Conservation (phyloP, 2,888 invertebrate species). For the Troides oblongomaculatus region DNA sequence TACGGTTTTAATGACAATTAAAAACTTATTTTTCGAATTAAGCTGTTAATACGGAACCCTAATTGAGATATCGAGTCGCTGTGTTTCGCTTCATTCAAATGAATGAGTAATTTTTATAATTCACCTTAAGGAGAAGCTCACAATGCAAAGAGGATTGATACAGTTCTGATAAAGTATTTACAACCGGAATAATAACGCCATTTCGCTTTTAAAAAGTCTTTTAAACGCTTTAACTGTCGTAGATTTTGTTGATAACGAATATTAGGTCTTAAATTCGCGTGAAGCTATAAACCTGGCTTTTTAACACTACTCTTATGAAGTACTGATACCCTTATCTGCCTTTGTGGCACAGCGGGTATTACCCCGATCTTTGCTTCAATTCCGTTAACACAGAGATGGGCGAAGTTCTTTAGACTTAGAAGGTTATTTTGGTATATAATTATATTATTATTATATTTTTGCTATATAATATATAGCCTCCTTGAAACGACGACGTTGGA, state of each 20-base stretch:
- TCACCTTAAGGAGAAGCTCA: slow-evolving; percentile 39
- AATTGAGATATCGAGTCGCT: slow-evolving; percentile 45
- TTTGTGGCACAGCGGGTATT: too few relatives aligned
- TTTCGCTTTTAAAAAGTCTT: slow-evolving; percentile 5
- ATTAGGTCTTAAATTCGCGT: slow-evolving; percentile 1
- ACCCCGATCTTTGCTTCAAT: too few relatives aligned
- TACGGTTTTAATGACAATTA: slow-evolving; percentile 28
- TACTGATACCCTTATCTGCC: background rate
- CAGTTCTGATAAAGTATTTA: slow-evolving; percentile 1
- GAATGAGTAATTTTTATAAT: slow-evolving; percentile 35
- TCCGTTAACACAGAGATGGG: too few relatives aligned
- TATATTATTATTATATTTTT: too few relatives aligned
- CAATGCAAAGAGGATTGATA: background rate
- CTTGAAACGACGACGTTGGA: too few relatives aligned
- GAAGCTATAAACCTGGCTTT: background rate
- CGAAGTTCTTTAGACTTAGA: too few relatives aligned
- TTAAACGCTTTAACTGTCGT: slow-evolving; percentile 3
- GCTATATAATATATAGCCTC: too few relatives aligned
- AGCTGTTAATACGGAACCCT: slow-evolving; percentile 42
- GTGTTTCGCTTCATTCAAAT: slow-evolving; percentile 30
- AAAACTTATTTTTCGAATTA: slow-evolving; percentile 37
- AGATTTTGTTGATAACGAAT: slow-evolving; percentile 9
- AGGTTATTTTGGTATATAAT: too few relatives aligned
- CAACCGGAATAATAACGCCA: background rate
- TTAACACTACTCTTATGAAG: background rate